Conservation (phyloP, 2,888 invertebrate species). For the Epistrophella euchroma region DNA sequence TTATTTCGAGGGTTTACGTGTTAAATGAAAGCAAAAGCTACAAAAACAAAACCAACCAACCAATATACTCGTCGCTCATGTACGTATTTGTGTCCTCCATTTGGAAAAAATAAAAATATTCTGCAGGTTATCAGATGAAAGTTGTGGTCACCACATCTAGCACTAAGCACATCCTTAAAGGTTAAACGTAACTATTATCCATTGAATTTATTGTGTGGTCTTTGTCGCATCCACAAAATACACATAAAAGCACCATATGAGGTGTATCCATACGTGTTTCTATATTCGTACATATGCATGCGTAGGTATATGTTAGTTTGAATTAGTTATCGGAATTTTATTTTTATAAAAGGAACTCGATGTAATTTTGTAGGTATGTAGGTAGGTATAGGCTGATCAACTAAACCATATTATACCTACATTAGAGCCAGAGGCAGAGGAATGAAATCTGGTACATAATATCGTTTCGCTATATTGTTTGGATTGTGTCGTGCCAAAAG, state of each 20-base stretch:
- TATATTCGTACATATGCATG: neutral
- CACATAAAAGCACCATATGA: neutral
- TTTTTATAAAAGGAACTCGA: constrained; percentile 11
- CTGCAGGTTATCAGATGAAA: constrained; percentile 1
- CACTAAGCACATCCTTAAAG: constrained; percentile 31
- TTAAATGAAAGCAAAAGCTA: constrained; percentile 10
- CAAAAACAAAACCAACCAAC: neutral
- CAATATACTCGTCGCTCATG: neutral
- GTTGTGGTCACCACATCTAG: neutral
- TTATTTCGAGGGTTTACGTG: constrained; percentile 13
- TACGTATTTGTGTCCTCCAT: neutral
- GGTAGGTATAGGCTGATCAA: neutral
- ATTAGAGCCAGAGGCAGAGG: neutral
- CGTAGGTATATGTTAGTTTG: neutral
- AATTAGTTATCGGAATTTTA: constrained; percentile 31
- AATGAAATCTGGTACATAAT: neutral
- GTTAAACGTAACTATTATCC: constrained; percentile 30
- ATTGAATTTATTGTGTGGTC: constrained; percentile 36
- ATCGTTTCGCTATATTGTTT: constrained; percentile 15
- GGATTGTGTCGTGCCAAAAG: constrained; percentile 40
- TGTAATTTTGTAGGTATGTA: neutral
- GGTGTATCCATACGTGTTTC: neutral
- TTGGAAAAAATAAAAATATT: neutral
- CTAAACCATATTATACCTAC: no score
- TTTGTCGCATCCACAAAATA: constrained; percentile 13